Conservation (phyloP, 2,888 invertebrate species). For the Aelia acuminata region DNA sequence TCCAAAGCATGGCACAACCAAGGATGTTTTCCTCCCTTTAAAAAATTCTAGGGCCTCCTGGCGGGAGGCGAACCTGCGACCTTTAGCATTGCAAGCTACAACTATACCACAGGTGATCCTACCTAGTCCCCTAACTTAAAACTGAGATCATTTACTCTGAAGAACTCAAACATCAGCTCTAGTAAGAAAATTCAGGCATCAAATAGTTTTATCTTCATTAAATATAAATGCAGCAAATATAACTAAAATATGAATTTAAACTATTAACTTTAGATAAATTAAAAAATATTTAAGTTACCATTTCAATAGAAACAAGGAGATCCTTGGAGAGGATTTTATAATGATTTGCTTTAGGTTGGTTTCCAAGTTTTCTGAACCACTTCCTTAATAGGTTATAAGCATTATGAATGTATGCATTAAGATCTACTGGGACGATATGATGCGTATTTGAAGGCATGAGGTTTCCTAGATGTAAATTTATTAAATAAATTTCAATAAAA, state of each 20-base stretch:
- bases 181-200: no score
- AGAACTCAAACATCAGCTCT: no score
- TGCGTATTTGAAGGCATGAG: conserved; percentile 26
- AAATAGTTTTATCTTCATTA: no score
- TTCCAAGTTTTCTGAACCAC: conserved; percentile 28
- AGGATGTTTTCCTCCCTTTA: no score
- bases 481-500: neutral
- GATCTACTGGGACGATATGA: conserved; percentile 27
- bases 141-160: no score
- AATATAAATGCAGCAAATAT: no score
- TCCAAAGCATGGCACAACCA: no score
- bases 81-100: no score
- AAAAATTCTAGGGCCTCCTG: no score
- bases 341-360: conserved; percentile 40
- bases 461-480: neutral
- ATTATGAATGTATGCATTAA: conserved; percentile 40
- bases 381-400: conserved; percentile 29
- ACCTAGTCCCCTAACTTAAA: no score
- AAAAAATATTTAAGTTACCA: neutral
- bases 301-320: conserved; percentile 42
- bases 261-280: neutral
- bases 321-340: conserved; percentile 22
- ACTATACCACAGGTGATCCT: no score
- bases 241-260: neutral
- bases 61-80: no score